These are phyloP conservation scores for Heliconius charithonia DNA, from an alignment of 2,888 invertebrate genomes.

Conservation along the genomic window DNA sequence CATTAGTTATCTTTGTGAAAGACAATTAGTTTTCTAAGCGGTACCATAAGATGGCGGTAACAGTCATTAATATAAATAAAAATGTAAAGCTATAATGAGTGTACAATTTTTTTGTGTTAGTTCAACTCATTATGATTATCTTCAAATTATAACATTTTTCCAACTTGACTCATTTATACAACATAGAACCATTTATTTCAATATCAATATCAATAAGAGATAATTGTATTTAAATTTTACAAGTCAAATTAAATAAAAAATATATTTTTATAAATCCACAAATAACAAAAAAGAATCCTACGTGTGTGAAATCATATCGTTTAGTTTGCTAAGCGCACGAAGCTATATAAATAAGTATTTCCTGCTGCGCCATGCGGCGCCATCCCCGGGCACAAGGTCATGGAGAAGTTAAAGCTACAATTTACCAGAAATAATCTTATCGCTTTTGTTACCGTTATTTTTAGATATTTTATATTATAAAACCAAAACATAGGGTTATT, in stretches of 20 bases:
- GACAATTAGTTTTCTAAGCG: neutral
- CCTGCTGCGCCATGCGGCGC: constrained; percentile 32
- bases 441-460: neutral
- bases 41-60: constrained; percentile 13
- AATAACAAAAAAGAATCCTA: neutral
- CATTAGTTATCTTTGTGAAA: neutral
- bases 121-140: neutral
- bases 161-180: too few species aligned
- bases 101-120: neutral
- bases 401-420: neutral
- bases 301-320: constrained; percentile 13
- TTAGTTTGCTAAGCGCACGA: constrained; percentile 6
- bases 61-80: neutral
- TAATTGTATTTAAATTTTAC: too few species aligned
- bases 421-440: constrained; percentile 2
- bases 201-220: too few species aligned
- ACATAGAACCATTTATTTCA: too few species aligned
- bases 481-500: neutral
- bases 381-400: constrained; percentile 26
- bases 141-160: neutral
- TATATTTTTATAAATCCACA: too few species aligned
- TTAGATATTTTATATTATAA: constrained; percentile 1
- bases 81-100: neutral
- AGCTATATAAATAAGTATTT: constrained; percentile 24
- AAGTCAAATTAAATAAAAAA: too few species aligned